Evolutionary conservation across 2,888 invertebrate species (phyloP), one percentile per base, ranked within the genome.

Genomic region (Crocallis elinguaria): DNA sequence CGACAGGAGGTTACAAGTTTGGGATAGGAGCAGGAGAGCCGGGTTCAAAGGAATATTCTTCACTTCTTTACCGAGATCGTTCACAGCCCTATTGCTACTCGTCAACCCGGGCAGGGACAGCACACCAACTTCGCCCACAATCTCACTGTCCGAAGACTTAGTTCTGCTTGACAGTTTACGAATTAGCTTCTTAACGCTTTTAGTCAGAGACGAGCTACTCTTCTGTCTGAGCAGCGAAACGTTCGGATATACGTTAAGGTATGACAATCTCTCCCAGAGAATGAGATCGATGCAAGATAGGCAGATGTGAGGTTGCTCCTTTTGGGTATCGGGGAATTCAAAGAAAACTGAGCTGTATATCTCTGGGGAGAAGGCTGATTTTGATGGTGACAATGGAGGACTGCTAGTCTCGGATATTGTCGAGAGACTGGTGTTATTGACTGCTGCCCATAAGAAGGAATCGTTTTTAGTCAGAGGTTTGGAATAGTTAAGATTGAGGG

Each of bases 301-400:
- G 25, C 69, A 76, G 0, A 74, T 67, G 39, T 84, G 73, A 0
- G 79, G 70, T 16, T 72, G 63, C 30, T 86, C 82, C 1, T 60
- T 65, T 12, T 37, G 12, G 0, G 70, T 64, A 0, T 79, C 68
- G 0, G 81, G 74, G 49, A 84, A 88, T 62, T 88, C 88, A 49
- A 90, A 90, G 79, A 88, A 88, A 62, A 86, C 82, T 43, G 89
- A 84, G 38, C 86, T 85, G 62, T 84, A 88, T 60, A 88, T 82
- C 1, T 86, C 87, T 5, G 87, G 81, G 0, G 88, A 79, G 37
- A 75, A 38, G 0, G 82, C 82, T 0, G 78, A 56, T 48, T 67
- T 75, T 17, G 75, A 57, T 8, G 67, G 66, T 0, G 79, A 71
- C 17, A 58, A 55, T 0, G 79, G 79, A 0, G 80, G 73, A 19